Conservation (phyloP, 2,113 vertebrate species). For the Xyliphius kryptos region DNA sequence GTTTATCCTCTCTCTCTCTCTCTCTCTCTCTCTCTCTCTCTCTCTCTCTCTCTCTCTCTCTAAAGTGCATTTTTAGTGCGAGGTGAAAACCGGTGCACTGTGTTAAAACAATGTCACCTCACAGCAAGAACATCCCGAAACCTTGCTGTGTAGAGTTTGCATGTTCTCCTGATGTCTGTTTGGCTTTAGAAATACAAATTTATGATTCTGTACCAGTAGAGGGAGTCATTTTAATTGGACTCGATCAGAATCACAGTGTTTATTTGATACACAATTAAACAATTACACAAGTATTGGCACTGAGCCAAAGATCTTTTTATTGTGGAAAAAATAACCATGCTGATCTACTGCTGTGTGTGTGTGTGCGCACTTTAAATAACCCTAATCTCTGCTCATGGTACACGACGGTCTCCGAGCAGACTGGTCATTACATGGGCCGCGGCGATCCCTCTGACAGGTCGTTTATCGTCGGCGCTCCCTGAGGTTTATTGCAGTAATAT, state of each 20-base stretch:
- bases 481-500: background rate
- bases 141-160: too few species aligned
- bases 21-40: background rate
- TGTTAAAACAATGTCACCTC: too few species aligned
- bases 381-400: background rate
- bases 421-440: background rate
- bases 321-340: constrained; percentile 1
- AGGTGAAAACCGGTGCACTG: too few species aligned
- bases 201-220: too few species aligned
- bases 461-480: constrained; percentile 3
- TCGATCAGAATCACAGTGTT: too few species aligned
- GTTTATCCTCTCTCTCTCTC: background rate
- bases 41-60: background rate
- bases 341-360: background rate
- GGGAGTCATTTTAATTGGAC: too few species aligned
- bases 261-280: too few species aligned
- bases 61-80: too few species aligned
- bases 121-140: too few species aligned
- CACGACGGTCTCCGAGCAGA: background rate
- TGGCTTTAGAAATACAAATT: too few species aligned
- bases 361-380: background rate
- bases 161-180: too few species aligned
- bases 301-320: constrained; percentile 45
- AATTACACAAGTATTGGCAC: too few species aligned
- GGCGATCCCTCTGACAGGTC: constrained; percentile 22